phyloP scores from a whole-genome alignment of 1,140 invertebrate genomes.

The Heterodera schachtii region DNA sequence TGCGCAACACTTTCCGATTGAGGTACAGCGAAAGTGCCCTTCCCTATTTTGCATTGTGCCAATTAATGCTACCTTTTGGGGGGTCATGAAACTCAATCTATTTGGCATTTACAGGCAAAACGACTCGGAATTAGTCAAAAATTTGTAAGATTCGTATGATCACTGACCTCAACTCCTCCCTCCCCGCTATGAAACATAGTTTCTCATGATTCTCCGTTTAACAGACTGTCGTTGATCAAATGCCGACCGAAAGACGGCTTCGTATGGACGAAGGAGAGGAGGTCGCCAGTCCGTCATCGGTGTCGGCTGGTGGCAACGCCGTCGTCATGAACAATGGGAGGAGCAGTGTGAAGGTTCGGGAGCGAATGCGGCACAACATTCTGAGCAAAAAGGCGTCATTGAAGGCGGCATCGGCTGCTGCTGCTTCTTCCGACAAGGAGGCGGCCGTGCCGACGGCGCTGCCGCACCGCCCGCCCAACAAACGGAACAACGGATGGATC shows the following conservation, averaged over 20 bases:
- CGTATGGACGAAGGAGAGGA: not conserved
- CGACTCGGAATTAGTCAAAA: no score
- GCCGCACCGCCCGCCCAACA: not conserved
- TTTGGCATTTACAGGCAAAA: no score
- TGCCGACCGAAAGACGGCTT: not conserved
- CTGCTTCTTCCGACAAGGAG: not conserved
- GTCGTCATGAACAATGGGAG: no score
- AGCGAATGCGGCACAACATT: slow-evolving; percentile 13
- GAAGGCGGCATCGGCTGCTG: not conserved
- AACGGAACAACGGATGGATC: slow-evolving; percentile 1
- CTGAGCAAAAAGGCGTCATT: slow-evolving; percentile 1
- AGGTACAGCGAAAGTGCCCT: no score
- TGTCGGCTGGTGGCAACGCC: no score
- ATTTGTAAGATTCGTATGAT: no score
- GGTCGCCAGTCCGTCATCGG: not conserved
- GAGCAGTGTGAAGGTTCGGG: not conserved
- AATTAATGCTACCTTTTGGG: no score
- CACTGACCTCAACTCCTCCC: not conserved
- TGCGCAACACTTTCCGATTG: no score
- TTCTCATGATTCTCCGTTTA: no score
- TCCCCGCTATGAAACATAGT: not conserved
- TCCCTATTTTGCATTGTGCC: no score
- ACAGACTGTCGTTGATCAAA: not conserved
- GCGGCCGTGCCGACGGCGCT: not conserved
- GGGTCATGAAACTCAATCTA: no score